phyloP scores from a whole-genome alignment of 2,797 vertebrate genomes.

The Darevskia nairensis region DNA sequence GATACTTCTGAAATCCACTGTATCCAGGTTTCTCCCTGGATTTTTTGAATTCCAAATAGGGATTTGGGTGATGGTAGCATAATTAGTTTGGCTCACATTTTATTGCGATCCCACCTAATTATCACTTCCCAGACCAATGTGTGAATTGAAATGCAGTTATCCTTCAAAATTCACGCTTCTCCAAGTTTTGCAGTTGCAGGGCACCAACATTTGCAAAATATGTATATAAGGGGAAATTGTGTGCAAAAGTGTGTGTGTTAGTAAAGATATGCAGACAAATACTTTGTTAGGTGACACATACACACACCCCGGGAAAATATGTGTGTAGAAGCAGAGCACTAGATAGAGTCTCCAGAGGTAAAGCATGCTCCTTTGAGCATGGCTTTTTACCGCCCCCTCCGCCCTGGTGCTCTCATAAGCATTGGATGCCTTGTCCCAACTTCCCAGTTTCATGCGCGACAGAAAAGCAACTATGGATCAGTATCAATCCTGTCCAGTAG shows the following conservation, averaged over 20 bases:
- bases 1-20: neutral
- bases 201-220: neutral
- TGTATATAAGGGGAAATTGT: neutral
- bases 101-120: too few relatives aligned
- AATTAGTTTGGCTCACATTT: too few relatives aligned
- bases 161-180: neutral
- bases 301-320: too few relatives aligned
- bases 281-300: too few relatives aligned
- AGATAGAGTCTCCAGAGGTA: too few relatives aligned
- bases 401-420: neutral
- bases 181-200: neutral
- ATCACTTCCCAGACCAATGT: neutral
- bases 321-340: too few relatives aligned
- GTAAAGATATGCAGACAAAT: too few relatives aligned
- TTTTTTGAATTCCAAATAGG: neutral
- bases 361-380: neutral
- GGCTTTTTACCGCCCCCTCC: neutral
- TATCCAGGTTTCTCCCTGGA: neutral
- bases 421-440: neutral
- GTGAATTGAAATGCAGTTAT: neutral
- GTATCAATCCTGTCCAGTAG: constrained; percentile 12
- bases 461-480: constrained; percentile 13
- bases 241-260: neutral
- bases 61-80: neutral
- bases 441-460: neutral